Conservation (phyloP, 2,888 invertebrate genomes). For the Drosophila prostipennis region DNA sequence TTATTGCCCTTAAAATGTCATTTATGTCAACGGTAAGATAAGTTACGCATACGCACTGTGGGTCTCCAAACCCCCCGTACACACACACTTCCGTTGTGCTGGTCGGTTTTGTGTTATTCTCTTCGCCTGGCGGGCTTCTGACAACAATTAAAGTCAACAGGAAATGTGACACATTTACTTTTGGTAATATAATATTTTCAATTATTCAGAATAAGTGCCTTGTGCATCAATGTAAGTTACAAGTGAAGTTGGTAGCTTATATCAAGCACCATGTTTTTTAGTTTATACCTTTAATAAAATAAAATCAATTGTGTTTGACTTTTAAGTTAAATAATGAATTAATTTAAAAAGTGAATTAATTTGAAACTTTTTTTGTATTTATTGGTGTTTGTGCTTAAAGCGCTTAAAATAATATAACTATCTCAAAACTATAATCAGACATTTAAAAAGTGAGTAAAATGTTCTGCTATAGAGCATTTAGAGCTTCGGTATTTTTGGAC, state of each 20-base stretch:
- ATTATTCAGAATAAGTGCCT: slow-evolving; percentile 72
- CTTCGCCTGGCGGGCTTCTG: slow-evolving; percentile 60
- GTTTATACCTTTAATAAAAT: not conserved
- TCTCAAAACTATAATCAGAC: not conserved
- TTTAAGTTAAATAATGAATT: not conserved
- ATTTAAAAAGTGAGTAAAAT: no score
- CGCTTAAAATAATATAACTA: not conserved
- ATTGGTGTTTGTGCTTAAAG: no score
- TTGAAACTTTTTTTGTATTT: no score
- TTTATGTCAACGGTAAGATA: slow-evolving; percentile 81
- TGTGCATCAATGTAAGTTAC: slow-evolving; percentile 8
- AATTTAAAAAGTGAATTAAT: no score
- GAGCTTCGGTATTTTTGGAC: no score
- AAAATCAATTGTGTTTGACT: not conserved
- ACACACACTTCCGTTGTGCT: not conserved
- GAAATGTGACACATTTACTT: slow-evolving; percentile 79
- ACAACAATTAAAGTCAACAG: slow-evolving; percentile 78
- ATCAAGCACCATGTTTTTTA: no score
- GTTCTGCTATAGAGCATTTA: not conserved
- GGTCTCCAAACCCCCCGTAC: slow-evolving; percentile 13
- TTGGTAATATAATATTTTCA: slow-evolving; percentile 76
- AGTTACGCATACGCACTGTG: slow-evolving; percentile 77
- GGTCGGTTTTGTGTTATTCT: slow-evolving; percentile 35
- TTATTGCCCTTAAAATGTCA: slow-evolving; percentile 80
- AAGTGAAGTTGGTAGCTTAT: no score